Evolutionary conservation across 2,888 invertebrate genomes (phyloP), one percentile per base, ranked within the genome.

Genomic region (Cybosia mesomella): DNA sequence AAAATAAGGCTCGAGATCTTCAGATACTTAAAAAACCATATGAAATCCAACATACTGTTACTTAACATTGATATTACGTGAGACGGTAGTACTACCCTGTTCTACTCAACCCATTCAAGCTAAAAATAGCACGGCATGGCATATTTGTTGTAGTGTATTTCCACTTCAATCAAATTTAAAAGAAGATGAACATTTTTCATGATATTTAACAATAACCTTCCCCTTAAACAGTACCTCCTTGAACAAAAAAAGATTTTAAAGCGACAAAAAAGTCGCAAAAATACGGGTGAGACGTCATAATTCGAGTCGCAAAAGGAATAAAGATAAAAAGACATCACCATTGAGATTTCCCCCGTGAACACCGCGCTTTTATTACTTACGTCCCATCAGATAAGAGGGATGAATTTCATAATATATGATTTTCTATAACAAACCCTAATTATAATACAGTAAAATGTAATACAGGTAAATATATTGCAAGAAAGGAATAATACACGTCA

Each of bases 341-440:
- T 86, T 83, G 82, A 88, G 87, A 91, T 92, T 92, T 91, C 92
- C 92, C 92, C 83, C 79, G 92, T 77, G 91, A 71, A 85, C 87
- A 84, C 75, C 80, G 78, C 83, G 87, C 86, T 89, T 91, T 91
- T 90, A 88, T 90, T 89, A 87, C 87, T 85, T 85, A 74, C 83
- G 85, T 78, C 71, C 79, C 86, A 87, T 90, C 87, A 84, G 91
- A 91, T 91, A 90, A 86, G 83, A 64, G 80, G 79, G 82, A 77
- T 71, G 78, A 71, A 71, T 76, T 74, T 76, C 73, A 81, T 75
- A 68, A 80, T 75, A 64, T 68, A 77, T 77, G 77, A 76, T 76
- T 58, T 76, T 80, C 75, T 70, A 73, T 74, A 72, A 81, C 73
- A 77, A 65, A 70, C 66, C 70, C 65, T 79, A 79, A 81, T 79